phyloP scores from a whole-genome alignment of 2,113 vertebrate species.

The Ailurus styani region DNA sequence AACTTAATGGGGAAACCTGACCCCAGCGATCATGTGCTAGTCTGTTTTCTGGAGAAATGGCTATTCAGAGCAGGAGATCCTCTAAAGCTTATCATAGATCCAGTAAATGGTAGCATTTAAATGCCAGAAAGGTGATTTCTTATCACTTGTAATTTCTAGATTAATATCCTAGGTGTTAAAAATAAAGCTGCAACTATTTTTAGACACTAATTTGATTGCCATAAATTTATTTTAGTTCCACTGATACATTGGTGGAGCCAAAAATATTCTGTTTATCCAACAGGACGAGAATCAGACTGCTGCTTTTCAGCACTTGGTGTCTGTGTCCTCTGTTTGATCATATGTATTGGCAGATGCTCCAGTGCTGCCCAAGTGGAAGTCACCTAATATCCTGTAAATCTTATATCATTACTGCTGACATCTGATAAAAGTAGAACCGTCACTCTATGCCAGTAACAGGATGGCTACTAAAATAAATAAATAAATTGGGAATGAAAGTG shows the following conservation, averaged over 20 bases:
- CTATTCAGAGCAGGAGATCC: background rate
- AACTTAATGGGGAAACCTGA: background rate
- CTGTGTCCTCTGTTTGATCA: slow-evolving; percentile 2
- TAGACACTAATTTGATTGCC: slow-evolving; percentile 2
- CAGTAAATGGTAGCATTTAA: background rate
- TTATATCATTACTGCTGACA: background rate
- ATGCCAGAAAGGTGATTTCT: background rate
- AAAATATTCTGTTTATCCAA: slow-evolving; percentile 60
- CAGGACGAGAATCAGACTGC: slow-evolving; percentile 23
- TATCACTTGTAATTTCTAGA: background rate
- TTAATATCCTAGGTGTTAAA: slow-evolving; percentile 6
- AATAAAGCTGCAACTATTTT: slow-evolving; percentile 38
- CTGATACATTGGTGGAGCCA: background rate
- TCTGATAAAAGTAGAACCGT: slow-evolving; percentile 27
- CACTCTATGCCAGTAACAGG: background rate
- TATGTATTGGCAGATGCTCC: slow-evolving; percentile 28
- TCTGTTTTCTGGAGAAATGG: background rate
- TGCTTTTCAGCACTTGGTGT: background rate
- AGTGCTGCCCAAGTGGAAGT: slow-evolving; percentile 23
- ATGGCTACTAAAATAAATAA: slow-evolving; percentile 36
- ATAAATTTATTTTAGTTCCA: slow-evolving; percentile 40
- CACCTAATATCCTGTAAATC: background rate
- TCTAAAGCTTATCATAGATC: background rate
- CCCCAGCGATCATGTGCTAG: background rate
- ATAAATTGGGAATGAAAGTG: background rate